Evolutionary conservation across 1,140 invertebrate genomes (phyloP).

Genomic region (Parapsyche elsis): DNA sequence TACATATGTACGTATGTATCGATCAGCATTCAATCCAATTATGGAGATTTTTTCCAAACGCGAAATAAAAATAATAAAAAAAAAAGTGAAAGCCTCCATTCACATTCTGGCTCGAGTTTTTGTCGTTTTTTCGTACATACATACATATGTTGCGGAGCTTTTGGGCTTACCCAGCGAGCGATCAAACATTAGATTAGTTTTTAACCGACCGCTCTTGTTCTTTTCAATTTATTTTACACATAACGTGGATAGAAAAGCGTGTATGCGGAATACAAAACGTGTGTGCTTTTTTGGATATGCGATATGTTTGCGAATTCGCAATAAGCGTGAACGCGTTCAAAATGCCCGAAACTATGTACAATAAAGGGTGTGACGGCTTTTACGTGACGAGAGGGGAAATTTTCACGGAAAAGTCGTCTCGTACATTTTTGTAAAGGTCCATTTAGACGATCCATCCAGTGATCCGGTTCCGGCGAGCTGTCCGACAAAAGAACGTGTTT

Average conservation of each 20-base stretch:
- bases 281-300: neutral
- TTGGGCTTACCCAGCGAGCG: neutral
- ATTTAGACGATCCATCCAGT: neutral
- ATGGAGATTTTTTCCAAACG: constrained; percentile 1
- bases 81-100: constrained; percentile 26
- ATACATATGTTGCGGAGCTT: neutral
- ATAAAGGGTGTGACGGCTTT: constrained; percentile 26
- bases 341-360: constrained; percentile 7
- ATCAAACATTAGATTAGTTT: constrained; percentile 7
- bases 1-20: constrained; percentile 14
- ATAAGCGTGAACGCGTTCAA: constrained; percentile 21
- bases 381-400: constrained; percentile 19
- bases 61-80: neutral
- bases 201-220: neutral
- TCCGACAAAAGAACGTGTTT: too few species aligned
- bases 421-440: neutral
- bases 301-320: constrained; percentile 28
- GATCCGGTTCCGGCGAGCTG: neutral
- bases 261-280: neutral
- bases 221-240: neutral
- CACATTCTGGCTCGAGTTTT: neutral
- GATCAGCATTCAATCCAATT: constrained; percentile 14
- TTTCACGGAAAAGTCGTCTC: neutral
- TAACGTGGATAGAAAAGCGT: neutral
- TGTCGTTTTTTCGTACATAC: neutral